Conservation (phyloP, 2,888 invertebrate genomes). For the Napeogenes sylphis region DNA sequence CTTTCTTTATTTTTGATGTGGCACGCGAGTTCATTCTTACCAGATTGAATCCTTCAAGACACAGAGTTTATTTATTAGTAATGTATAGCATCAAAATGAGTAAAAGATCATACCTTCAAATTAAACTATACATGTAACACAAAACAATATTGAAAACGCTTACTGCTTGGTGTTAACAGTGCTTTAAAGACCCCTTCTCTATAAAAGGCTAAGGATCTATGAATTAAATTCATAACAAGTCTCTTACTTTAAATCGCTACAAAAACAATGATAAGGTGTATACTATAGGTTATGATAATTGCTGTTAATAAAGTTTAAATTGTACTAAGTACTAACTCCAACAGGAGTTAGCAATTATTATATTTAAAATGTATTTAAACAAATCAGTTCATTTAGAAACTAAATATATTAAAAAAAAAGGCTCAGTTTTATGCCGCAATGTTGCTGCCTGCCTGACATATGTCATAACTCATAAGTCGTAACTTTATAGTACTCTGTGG, state of each 20-base stretch:
- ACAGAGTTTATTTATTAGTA: background rate
- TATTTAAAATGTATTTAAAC: too few species aligned
- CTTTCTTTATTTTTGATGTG: conserved; percentile 32
- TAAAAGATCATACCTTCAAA: background rate
- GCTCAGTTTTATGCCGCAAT: too few species aligned
- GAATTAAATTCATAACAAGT: conserved; percentile 6
- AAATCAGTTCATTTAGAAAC: too few species aligned
- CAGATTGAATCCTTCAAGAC: conserved; percentile 11
- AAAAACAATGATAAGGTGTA: background rate
- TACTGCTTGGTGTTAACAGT: conserved; percentile 8
- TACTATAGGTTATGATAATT: too few species aligned
- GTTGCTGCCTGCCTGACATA: too few species aligned
- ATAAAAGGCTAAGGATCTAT: background rate
- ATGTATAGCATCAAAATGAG: background rate
- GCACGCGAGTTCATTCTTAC: conserved; percentile 22
- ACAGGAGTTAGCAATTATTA: too few species aligned
- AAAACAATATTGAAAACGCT: conserved; percentile 1
- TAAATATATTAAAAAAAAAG: too few species aligned
- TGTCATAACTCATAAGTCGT: too few species aligned
- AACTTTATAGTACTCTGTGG: too few species aligned
- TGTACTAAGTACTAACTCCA: too few species aligned
- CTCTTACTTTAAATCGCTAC: background rate
- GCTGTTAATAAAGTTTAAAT: too few species aligned
- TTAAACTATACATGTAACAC: background rate
- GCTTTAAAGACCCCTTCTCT: background rate